These are phyloP conservation scores for Calyptomena viridis DNA, from an alignment of 2,113 vertebrate species.

Conservation along the genomic window DNA sequence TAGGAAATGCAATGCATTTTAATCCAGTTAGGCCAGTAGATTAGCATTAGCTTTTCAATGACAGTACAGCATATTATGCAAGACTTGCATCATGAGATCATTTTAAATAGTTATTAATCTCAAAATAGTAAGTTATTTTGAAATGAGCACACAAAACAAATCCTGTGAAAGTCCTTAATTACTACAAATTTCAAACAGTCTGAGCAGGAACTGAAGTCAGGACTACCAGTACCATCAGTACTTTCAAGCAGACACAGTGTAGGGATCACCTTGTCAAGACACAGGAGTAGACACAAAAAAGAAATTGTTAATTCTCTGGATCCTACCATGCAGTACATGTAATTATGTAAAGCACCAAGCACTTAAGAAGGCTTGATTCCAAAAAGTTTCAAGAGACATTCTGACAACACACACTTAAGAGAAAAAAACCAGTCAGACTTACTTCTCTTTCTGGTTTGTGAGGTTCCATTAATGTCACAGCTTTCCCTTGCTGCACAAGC, in stretches of 20 bases:
- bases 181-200: background rate
- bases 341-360: background rate
- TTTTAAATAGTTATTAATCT: background rate
- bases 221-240: background rate
- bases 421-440: slow-evolving; percentile 27
- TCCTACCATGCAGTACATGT: background rate
- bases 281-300: background rate
- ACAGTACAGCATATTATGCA: background rate
- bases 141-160: background rate
- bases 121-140: background rate
- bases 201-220: background rate
- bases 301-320: background rate
- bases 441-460: slow-evolving; percentile 96
- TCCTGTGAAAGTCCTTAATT: background rate
- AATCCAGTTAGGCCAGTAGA: background rate
- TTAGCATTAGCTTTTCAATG: background rate
- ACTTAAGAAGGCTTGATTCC: background rate
- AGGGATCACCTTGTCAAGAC: background rate
- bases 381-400: background rate
- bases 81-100: background rate
- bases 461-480: slow-evolving; percentile 88
- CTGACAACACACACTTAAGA: background rate
- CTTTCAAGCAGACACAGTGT: background rate
- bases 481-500: slow-evolving; percentile 82
- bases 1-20: background rate